Percentiles rank a stretch among this genome's conserved stretches.
Evolutionary conservation across 2,797 vertebrate genomes (phyloP).

Genomic region (Anguilla pacifica): DNA sequence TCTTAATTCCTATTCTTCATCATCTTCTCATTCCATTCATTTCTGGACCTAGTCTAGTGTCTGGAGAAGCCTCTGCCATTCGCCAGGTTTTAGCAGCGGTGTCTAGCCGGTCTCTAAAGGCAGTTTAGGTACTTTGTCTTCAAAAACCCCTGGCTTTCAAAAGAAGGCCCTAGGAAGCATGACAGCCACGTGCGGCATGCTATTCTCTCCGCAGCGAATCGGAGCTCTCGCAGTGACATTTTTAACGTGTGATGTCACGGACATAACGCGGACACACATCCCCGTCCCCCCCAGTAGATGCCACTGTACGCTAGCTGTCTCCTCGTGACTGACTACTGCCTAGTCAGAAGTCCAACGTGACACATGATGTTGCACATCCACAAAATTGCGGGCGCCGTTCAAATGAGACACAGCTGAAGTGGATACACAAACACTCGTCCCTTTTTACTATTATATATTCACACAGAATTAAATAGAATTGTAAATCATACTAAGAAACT

Average conservation of each 20-base stretch:
- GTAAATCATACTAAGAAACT: background rate
- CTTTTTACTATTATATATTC: background rate
- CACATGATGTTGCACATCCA: conserved; percentile 36
- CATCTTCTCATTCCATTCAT: background rate
- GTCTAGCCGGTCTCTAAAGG: background rate
- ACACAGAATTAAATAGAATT: background rate
- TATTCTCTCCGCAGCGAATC: background rate
- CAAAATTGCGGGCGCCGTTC: background rate
- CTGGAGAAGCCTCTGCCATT: background rate
- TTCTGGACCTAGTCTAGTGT: background rate
- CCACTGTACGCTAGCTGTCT: conserved; percentile 35
- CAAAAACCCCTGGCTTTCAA: background rate
- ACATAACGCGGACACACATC: conserved; percentile 12
- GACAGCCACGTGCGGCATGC: background rate
- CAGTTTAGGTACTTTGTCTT: background rate
- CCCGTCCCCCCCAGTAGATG: conserved; percentile 38
- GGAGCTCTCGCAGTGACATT: background rate
- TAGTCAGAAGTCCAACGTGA: background rate
- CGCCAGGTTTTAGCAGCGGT: background rate
- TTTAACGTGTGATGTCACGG: background rate
- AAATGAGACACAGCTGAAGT: background rate
- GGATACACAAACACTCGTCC: background rate
- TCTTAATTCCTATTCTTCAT: background rate
- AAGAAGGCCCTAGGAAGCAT: background rate
- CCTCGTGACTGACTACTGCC: background rate